Base-by-base conservation (phyloP, 2,797 vertebrate species). In the Craterocephalus amniculus region DNA sequence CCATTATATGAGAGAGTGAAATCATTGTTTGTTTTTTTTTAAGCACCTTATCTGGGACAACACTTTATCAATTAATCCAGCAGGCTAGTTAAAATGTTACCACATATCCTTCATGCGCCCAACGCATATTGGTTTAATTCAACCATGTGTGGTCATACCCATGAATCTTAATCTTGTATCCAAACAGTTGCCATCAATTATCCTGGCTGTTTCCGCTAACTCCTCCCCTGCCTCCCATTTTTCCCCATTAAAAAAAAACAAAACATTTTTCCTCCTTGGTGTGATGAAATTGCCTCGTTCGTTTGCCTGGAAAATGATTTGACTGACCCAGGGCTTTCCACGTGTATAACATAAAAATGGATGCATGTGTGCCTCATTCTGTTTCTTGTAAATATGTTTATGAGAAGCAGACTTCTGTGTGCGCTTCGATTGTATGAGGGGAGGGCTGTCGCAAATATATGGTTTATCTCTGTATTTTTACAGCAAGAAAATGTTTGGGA, bases 181-280 rank as follows among this genome's bases (percentile, higher is more conserved):
- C 84, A 89, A 93, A 93, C 89, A 90, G 89, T 91, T 84, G 86
- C 88, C 92, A 93, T 95, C 91, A 94, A 94, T 95, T 94, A 93
- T 92, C 78, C 65, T 62, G 60, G 76, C 89, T 79, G 76, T 87
- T 83, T 81, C 87, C 76, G 84, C 89, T 86, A 88, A 91, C 83
- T 87, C 86, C 89, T 85, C 89, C 87, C 83, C 87, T 79, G 82
- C 87, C 82, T 85, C 91, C 84, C 80, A 92, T 92, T 92, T 93
- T 88, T 88, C 87, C 83, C 84, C 78, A 93, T 93, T 92, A 91
- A 88, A 89, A 91, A 90, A 88, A 79, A 36, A 11, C 1, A 79
- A 70, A 3, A 6, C 32, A 66, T 80, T 85, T 85, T 74, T 45
- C 75, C 70, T 85, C 83, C 79, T 81, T 52, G 58, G 87, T 79